Base-by-base conservation (phyloP, 2,113 vertebrate genomes). In the Cephalophus harveyi region DNA sequence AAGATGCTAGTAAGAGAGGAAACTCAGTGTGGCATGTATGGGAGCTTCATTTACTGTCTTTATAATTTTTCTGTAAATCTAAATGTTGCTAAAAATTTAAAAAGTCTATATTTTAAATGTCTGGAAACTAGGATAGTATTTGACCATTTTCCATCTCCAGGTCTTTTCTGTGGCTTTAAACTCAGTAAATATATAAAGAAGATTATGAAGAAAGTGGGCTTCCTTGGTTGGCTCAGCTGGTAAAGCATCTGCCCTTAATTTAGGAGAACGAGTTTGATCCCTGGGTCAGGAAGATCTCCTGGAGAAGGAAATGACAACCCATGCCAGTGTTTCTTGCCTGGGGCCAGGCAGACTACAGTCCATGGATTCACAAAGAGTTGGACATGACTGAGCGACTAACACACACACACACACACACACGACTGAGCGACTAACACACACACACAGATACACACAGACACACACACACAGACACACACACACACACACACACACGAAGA, bases 31-130 rank as follows among this genome's bases (percentile, higher is more conserved):
- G 54, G 23, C 21, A 81, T 79, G 50, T 30, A n/a, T 82, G 54
- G 15, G 23, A 92, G 57, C 48, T 59, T 76, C 33, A 36, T 85
- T 30, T 84, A n/a, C 7, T 94, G 9, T 88, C 33, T 91, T 93
- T 81, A 3, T 33, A 74, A 85, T 94, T 94, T 82, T 97, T 36
- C 52, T 81, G 2, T 90, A 94, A 55, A 64, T 52, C 13, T 79
- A 71, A 19, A 36, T 21, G 55, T 59, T 71, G 16, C 50, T 87
- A 43, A 71, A 71, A 71, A 30, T 67, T 52, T 86, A 2, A n/a
- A 57, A 74, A 87, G 6, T 25, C 28, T 83, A n/a, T 91, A 87
- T 84, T 62, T 74, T 55, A 50, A 88, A 78, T 64, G 15, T 83
- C 13, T 85, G 19, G 23, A 1, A 55, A 86, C 43, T 96, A 36